Evolutionary conservation across 2,888 invertebrate species (phyloP), one percentile per base, ranked within the genome.

Genomic region (Epinotia bilunana): DNA sequence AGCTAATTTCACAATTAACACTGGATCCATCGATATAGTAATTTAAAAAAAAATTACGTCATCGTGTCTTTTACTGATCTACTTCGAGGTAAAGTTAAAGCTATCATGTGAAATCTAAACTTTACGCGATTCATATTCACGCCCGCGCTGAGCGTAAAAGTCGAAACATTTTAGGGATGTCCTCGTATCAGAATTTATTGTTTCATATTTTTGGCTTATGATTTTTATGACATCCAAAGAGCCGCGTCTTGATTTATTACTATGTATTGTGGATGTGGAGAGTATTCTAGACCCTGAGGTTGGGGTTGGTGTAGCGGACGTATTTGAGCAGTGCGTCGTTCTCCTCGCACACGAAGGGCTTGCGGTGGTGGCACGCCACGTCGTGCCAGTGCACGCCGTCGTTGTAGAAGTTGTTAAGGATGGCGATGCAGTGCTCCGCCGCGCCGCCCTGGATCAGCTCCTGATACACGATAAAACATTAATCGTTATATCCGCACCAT

Each of bases 331-430:
- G 95, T 12, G 97, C 96, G 82, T 97, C 97, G 86, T 97, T 98
- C 84, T 98, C 98, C 89, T 98, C 98, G 87, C 98, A 98, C 49
- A 98, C 96, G 93, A 97, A 97, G 0, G 98, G 96, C 90, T 98
- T 98, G 87, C 96, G 96, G 88, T 98, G 98, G 87, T 98, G 98
- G 87, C 98, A 98, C 78, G 98, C 98, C 67, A 98, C 98, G 86
- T 98, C 96, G 87, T 98, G 98, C 98, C 98, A 98, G 90, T 97
- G 97, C 68, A 98, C 96, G 43, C 98, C 98, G 84, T 98, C 98
- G 82, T 97, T 97, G 95, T 98, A 98, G 94, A 98, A 98, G 89
- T 98, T 97, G 92, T 98, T 98, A 70, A 98, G 93, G 79, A 98
- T 95, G 1, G 97, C 98, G 78, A 98, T 88, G 86, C 98, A 98